Evolutionary conservation across 2,113 vertebrate genomes (phyloP).

Genomic region (Pseudorasbora parva): DNA sequence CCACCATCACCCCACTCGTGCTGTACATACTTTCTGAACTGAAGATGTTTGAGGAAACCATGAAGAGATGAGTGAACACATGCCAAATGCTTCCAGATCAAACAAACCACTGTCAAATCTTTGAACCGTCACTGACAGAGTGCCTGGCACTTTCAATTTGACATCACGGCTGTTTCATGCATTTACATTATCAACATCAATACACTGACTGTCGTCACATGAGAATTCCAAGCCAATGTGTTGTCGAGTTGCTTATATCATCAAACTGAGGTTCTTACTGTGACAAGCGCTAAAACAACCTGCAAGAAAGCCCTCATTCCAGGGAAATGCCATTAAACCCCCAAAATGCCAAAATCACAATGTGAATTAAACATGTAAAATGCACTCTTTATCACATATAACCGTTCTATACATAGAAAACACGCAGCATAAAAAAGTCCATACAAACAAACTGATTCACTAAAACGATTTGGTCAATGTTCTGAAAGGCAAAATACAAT

Average conservation of each 20-base stretch:
- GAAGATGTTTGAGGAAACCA: background rate
- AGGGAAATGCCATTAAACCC: background rate
- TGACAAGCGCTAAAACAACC: background rate
- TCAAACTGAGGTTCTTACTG: background rate
- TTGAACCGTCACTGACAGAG: background rate
- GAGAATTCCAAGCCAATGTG: background rate
- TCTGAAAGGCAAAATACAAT: too few relatives aligned
- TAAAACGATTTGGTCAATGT: background rate
- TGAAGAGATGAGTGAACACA: background rate
- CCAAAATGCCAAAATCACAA: background rate
- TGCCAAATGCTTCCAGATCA: slow-evolving; percentile 3
- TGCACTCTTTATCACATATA: background rate
- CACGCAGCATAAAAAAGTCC: background rate
- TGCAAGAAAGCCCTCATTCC: background rate
- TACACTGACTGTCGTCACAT: background rate
- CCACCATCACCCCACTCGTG: background rate
- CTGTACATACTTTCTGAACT: background rate
- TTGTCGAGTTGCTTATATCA: background rate
- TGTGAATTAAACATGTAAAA: background rate
- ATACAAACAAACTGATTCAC: background rate
- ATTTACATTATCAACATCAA: background rate
- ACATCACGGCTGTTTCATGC: background rate
- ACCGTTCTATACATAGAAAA: background rate
- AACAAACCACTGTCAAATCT: slow-evolving; percentile 2
- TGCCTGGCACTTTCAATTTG: background rate